Conservation (phyloP, 2,113 vertebrate species). For the Pyrgilauda ruficollis region DNA sequence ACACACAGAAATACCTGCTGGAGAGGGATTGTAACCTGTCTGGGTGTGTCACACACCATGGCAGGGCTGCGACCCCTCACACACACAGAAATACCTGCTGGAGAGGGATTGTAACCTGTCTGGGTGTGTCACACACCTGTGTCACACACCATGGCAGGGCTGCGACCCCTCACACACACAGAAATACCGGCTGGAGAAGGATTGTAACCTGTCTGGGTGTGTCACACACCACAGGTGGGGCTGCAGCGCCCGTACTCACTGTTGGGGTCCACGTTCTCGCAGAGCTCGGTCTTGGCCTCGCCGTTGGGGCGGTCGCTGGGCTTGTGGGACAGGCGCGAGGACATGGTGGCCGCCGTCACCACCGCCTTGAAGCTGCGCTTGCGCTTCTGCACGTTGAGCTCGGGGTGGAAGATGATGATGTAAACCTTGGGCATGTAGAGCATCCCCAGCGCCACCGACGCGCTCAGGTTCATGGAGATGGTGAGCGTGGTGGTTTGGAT, state of each 20-base stretch:
- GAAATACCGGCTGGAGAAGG: rapidly evolving
- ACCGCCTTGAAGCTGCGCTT: constrained; percentile 96
- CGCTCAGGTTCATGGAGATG: constrained; percentile 97
- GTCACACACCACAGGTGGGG: no score
- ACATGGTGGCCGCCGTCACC: constrained; percentile 93
- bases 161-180: neutral
- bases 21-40: rapidly evolving
- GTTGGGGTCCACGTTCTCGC: constrained; percentile 90
- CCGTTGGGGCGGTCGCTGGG: constrained; percentile 93
- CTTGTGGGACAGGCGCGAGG: constrained; percentile 92
- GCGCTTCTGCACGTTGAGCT: constrained; percentile 95
- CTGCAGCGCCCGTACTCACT: constrained; percentile 87
- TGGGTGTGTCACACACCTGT: no score
- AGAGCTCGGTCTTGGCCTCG: constrained; percentile 95
- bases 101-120: no score
- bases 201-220: neutral
- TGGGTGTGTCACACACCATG: neutral
- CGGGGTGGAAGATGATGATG: constrained; percentile 97
- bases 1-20: rapidly evolving
- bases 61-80: neutral
- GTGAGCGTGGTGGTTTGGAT: constrained; percentile 97
- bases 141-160: no score
- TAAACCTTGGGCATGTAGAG: constrained; percentile 99
- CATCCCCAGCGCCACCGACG: constrained; percentile 95
- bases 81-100: neutral